These are phyloP conservation scores for Chelonoidis abingdonii DNA, from an alignment of 2,113 vertebrate genomes.

Conservation along the genomic window DNA sequence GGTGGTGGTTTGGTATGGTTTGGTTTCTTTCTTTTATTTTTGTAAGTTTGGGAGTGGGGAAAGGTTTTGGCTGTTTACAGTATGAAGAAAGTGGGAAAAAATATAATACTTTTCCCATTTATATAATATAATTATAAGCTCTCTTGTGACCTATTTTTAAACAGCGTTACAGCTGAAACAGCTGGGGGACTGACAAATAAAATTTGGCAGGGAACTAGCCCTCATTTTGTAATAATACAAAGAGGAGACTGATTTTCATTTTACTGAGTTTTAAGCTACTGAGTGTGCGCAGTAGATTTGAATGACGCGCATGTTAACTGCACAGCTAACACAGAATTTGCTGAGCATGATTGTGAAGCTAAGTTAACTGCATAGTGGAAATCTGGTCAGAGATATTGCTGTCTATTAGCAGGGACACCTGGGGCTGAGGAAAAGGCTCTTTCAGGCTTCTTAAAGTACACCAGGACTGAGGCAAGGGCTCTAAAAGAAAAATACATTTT, in stretches of 20 bases:
- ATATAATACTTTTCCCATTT: not conserved
- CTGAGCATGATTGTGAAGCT: not conserved
- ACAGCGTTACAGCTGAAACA: not conserved
- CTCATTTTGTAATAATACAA: not conserved
- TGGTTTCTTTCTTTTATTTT: not conserved
- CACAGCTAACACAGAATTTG: not conserved
- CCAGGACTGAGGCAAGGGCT: not conserved
- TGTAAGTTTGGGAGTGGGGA: not conserved
- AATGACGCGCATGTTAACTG: not conserved
- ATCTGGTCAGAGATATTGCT: not conserved
- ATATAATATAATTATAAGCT: not conserved
- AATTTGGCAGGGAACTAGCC: not conserved
- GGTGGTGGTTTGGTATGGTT: not conserved
- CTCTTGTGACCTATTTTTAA: not conserved
- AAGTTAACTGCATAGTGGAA: not conserved
- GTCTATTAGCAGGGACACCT: not conserved
- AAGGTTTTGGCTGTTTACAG: not conserved
- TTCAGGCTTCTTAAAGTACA: not conserved
- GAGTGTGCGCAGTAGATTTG: not conserved
- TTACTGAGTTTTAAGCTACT: not conserved
- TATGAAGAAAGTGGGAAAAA: not conserved
- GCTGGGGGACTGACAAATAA: not conserved
- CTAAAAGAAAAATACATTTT: not conserved
- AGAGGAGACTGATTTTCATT: not conserved
- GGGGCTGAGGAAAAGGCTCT: not conserved